Base-by-base conservation (phyloP, 64 coral and sea anemone species). In the Platygyra sinensis region DNA sequence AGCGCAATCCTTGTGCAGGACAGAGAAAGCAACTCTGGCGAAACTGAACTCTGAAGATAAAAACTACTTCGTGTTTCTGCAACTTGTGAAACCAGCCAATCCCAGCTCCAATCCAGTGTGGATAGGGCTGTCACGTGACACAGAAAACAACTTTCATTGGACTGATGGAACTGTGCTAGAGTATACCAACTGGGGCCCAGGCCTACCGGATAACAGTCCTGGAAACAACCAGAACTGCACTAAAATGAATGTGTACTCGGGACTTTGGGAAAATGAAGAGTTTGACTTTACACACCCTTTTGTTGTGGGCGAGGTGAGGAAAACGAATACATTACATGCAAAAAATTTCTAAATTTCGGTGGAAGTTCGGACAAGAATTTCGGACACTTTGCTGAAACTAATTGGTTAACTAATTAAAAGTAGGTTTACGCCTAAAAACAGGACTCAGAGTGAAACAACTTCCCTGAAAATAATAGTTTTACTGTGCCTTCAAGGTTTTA, bases 71-170 rank as follows among this genome's bases (percentile, higher is more conserved):
- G 62, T 85, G 62, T 85, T 72, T 24, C 63, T 85, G 14, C 62
- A 85, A 50, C 63, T 85, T 20, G 36, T 85, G 2, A 85, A 71
- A 51, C 81, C 81, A 29, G 63, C 81, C 20, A 85, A 64, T 85
- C 81, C 63, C 22, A 72, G 81, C 22, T 85, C 81, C 30, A 72
- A 60, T 28, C 54, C 54, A 57, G 63, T 85, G 24, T 85, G 81
- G 81, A 85, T 85, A 28, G 81, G 81, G 81, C n/a, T 85, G 14
- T 85, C 81, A 16, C 81, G 60, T 71, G 63, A 85, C 38, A n/a
- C 63, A 33, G 38, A 85, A 6, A 85, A 71, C 3, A 85, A 72
- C 20, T 85, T 51, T 29, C 31, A 85, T 85, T 85, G 81, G 81
- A 71, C 81, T 8, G 81, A 85, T 25, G 81, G 62, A 49, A 12